phyloP scores from a whole-genome alignment of 2,797 vertebrate genomes.

The Pantherophis vulpinus region DNA sequence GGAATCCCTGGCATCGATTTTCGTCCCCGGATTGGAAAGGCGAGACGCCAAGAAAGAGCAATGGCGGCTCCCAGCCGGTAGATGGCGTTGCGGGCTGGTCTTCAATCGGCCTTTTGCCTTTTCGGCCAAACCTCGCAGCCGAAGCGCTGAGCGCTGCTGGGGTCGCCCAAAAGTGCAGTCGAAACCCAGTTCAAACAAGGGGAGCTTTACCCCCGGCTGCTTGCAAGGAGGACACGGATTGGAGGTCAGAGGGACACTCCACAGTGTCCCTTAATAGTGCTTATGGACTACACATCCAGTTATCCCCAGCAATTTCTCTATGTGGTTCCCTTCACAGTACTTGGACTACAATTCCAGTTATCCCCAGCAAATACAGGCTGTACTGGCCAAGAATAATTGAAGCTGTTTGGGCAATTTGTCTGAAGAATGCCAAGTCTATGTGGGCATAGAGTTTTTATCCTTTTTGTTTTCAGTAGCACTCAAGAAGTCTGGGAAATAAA shows the following conservation, averaged over 20 bases:
- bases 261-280: not conserved
- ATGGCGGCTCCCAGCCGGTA: slow-evolving; percentile 62
- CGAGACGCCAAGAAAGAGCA: not conserved
- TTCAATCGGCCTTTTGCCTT: not conserved
- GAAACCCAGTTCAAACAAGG: not conserved
- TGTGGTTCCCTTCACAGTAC: not conserved
- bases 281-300: not conserved
- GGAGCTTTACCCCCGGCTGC: too few relatives aligned
- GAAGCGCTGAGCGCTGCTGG: not conserved
- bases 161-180: not conserved
- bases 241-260: not conserved
- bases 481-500: not conserved
- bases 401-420: not conserved
- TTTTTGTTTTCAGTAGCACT: not conserved
- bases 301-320: not conserved
- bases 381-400: not conserved
- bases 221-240: not conserved
- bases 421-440: not conserved
- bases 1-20: not conserved
- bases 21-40: not conserved
- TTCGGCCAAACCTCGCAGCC: not conserved
- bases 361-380: not conserved
- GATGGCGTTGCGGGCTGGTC: slow-evolving; percentile 77
- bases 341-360: not conserved
- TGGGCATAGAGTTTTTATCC: not conserved